These are phyloP conservation scores for Chydorus sphaericus DNA, from an alignment of 2,888 invertebrate species.

Conservation along the genomic window DNA sequence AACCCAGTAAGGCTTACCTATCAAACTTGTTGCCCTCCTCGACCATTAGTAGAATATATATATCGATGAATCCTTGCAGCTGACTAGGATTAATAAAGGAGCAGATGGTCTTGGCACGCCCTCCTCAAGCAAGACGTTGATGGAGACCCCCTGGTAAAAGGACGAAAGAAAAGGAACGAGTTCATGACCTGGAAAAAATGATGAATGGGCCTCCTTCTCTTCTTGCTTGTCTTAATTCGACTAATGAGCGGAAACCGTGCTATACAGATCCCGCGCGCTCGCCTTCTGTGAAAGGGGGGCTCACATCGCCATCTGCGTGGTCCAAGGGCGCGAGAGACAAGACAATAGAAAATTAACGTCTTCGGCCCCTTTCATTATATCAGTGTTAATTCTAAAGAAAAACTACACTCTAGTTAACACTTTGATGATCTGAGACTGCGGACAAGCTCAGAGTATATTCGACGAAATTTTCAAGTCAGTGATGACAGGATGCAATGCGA, in stretches of 20 bases:
- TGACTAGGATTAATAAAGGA: slow-evolving; percentile 3
- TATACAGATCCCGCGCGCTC: slow-evolving; percentile 6
- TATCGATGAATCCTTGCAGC: slow-evolving; percentile 4
- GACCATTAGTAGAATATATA: neutral
- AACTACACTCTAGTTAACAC: too few species aligned
- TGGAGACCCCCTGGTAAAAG: neutral
- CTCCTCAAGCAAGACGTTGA: neutral
- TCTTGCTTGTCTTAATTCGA: neutral
- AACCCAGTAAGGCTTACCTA: too few species aligned
- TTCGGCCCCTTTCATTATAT: neutral
- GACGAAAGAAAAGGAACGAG: neutral
- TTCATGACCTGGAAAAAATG: neutral
- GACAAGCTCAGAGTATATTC: too few species aligned
- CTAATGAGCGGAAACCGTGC: slow-evolving; percentile 1
- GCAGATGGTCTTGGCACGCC: slow-evolving; percentile 1
- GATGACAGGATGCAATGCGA: too few species aligned
- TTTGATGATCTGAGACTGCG: too few species aligned
- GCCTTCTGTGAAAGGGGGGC: neutral
- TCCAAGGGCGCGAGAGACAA: neutral
- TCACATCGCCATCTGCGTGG: neutral
- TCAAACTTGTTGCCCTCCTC: neutral
- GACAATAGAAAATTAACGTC: neutral
- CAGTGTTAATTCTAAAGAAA: too few species aligned
- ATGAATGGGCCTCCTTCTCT: neutral
- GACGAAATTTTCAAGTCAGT: too few species aligned